These are phyloP conservation scores for Saccostrea echinata DNA, from an alignment of 1,140 invertebrate genomes.

Conservation along the genomic window DNA sequence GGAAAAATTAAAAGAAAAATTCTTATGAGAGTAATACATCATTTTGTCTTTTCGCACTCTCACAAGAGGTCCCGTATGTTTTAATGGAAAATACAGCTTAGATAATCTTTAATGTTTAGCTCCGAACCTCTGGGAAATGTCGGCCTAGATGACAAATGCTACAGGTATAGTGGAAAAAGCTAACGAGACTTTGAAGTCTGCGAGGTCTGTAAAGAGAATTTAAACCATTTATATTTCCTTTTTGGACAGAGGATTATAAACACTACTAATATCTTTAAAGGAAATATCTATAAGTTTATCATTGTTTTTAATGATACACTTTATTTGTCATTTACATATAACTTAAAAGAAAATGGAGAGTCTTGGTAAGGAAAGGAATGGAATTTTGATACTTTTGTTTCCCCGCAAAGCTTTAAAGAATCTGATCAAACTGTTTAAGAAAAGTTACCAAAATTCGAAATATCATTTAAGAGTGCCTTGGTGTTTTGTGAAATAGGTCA, in stretches of 20 bases:
- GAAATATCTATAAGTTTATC: not conserved
- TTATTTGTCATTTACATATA: slow-evolving; percentile 9
- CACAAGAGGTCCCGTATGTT: not conserved
- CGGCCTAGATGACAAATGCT: slow-evolving; percentile 8
- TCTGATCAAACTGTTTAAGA: no score
- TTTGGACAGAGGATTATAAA: slow-evolving; percentile 19
- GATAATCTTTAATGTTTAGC: not conserved
- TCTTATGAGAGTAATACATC: not conserved
- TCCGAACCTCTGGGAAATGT: not conserved
- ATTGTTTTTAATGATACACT: slow-evolving; percentile 6
- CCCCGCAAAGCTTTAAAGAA: not conserved
- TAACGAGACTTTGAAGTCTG: not conserved
- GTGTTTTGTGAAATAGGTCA: no score
- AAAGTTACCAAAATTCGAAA: no score
- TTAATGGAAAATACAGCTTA: not conserved
- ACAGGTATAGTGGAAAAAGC: not conserved
- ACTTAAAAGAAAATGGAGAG: not conserved
- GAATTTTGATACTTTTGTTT: not conserved
- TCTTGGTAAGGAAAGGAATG: not conserved
- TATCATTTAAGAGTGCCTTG: no score
- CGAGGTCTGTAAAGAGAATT: not conserved
- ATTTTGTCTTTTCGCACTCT: not conserved
- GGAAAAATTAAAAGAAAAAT: not conserved
- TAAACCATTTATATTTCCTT: not conserved
- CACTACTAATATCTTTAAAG: slow-evolving; percentile 1